A percentile compares a stretch with the other conserved stretches of the same genome.
phyloP scores from a whole-genome alignment of 2,113 vertebrate genomes.

The Neomonachus schauinslandi region DNA sequence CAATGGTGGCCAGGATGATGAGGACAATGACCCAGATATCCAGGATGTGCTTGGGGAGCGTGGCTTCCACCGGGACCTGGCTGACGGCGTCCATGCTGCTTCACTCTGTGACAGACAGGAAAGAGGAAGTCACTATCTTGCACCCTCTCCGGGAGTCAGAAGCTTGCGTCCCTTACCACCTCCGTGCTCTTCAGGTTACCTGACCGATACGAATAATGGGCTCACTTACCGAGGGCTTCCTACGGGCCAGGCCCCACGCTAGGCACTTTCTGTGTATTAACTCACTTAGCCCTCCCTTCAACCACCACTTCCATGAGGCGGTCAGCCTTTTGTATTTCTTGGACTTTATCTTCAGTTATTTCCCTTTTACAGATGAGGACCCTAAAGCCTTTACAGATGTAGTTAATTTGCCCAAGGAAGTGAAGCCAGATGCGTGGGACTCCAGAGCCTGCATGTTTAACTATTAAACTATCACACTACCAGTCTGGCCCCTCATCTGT shows the following conservation, averaged over 20 bases:
- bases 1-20: slow-evolving; percentile 89
- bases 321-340: background rate
- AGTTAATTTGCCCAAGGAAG: background rate
- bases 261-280: background rate
- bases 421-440: background rate
- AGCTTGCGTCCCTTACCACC: background rate
- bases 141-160: background rate
- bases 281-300: background rate
- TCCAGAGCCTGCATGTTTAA: background rate
- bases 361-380: background rate
- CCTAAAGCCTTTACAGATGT: background rate
- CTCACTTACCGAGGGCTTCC: background rate
- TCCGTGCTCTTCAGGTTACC: background rate
- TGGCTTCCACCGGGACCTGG: background rate
- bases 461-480: background rate
- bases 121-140: background rate
- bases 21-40: slow-evolving; percentile 90
- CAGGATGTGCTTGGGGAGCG: slow-evolving; percentile 88
- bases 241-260: background rate
- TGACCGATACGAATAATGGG: background rate
- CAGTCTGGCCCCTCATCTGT: background rate
- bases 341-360: background rate
- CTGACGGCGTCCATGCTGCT: slow-evolving; percentile 74
- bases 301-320: background rate
- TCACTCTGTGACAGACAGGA: slow-evolving; percentile 71